Percentiles rank a stretch among this genome's conserved stretches.
phyloP scores from a whole-genome alignment of 2,888 invertebrate species.

The Rhamnusium bicolor region DNA sequence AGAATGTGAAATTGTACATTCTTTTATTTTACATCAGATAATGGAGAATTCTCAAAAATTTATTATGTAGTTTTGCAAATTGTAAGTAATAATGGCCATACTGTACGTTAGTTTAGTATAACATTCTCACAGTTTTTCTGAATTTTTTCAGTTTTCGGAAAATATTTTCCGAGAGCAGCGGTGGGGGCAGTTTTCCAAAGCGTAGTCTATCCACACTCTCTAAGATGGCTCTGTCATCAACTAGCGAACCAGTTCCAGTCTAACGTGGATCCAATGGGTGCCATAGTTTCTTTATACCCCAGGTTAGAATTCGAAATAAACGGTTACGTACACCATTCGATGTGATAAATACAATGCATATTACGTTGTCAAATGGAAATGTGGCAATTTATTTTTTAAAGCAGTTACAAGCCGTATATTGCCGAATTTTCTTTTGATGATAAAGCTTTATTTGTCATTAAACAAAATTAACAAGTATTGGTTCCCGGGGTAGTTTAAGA shows the following conservation, averaged over 20 bases:
- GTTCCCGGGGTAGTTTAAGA: background rate
- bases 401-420: background rate
- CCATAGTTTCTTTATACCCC: constrained; percentile 30
- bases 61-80: no score
- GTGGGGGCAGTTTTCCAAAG: constrained; percentile 84
- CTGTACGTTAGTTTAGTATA: no score
- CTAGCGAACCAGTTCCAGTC: constrained; percentile 67
- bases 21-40: no score
- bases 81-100: no score
- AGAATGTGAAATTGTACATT: no score
- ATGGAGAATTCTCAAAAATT: no score
- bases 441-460: background rate
- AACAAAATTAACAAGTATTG: background rate
- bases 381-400: background rate
- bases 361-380: background rate
- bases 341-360: constrained; percentile 45
- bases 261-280: constrained; percentile 51
- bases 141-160: constrained; percentile 84
- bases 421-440: background rate
- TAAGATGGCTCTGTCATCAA: constrained; percentile 79
- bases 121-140: no score
- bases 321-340: constrained; percentile 57
- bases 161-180: constrained; percentile 87
- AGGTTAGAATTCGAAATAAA: constrained; percentile 44
- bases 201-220: constrained; percentile 86